A percentile compares a stretch with the other conserved stretches of the same genome.
Evolutionary conservation across 2,113 vertebrate genomes (phyloP).

Genomic region (Leiothrix lutea): DNA sequence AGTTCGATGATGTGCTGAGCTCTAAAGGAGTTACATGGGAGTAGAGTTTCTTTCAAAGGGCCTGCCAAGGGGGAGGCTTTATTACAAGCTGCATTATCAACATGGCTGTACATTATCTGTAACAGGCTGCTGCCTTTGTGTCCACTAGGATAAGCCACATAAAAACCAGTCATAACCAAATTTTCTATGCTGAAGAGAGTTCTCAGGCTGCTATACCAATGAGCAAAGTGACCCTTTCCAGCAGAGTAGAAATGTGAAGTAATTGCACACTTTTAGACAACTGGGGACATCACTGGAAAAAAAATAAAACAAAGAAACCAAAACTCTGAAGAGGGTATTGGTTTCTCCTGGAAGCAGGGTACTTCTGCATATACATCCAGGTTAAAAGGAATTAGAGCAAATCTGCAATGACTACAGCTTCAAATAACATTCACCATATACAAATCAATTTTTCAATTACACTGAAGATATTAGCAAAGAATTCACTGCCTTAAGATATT

Average conservation of each 20-base stretch:
- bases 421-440: not conserved
- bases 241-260: not conserved
- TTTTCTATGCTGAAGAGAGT: not conserved
- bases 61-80: not conserved
- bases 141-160: not conserved
- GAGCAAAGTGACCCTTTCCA: not conserved
- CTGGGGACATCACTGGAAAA: not conserved
- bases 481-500: not conserved
- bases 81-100: not conserved
- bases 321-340: not conserved
- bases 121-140: not conserved
- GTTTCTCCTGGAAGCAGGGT: not conserved
- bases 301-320: not conserved
- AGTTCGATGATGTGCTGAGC: not conserved
- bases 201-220: not conserved
- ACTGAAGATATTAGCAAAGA: not conserved
- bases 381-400: not conserved
- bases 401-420: not conserved
- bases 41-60: not conserved
- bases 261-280: not conserved
- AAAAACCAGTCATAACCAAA: not conserved
- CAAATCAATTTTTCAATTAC: not conserved
- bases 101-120: not conserved
- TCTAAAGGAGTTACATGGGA: not conserved
- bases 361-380: not conserved